A percentile compares a stretch with the other conserved stretches of the same genome.
phyloP scores from a whole-genome alignment of 1,140 invertebrate genomes.

The Hormaphis cornu region DNA sequence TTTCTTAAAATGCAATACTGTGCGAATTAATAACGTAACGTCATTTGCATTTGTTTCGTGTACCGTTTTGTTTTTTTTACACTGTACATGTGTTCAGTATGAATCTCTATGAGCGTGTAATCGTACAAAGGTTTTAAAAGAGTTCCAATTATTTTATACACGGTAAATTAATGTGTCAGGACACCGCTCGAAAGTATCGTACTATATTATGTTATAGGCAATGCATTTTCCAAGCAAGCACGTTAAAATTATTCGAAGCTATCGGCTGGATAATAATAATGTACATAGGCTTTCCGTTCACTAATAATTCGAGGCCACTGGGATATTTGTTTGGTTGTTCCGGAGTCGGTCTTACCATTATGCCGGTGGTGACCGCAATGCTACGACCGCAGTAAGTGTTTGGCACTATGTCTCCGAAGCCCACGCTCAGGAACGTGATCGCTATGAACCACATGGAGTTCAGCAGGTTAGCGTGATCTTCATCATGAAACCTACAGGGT shows the following conservation, averaged over 20 bases:
- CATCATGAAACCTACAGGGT: constrained; percentile 77
- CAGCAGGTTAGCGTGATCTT: constrained; percentile 92
- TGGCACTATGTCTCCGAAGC: constrained; percentile 99
- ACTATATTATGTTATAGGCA: neutral
- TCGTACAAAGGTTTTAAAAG: too few species aligned
- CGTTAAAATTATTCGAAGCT: neutral
- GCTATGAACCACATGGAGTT: constrained; percentile 99
- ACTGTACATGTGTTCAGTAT: too few species aligned
- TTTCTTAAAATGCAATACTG: too few species aligned
- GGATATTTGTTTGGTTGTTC: constrained; percentile 3
- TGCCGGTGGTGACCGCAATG: constrained; percentile 94
- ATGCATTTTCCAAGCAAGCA: constrained; percentile 29
- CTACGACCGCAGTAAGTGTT: constrained; percentile 98
- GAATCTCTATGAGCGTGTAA: too few species aligned
- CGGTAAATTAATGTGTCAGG: neutral
- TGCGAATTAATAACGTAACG: too few species aligned
- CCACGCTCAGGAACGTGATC: constrained; percentile 95
- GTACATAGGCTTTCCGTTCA: neutral
- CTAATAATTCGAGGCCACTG: constrained; percentile 13
- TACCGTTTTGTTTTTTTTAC: too few species aligned
- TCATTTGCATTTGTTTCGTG: too few species aligned
- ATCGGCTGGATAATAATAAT: neutral
- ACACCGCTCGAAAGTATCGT: neutral
- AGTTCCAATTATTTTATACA: too few species aligned
- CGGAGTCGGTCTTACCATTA: constrained; percentile 73